Evolutionary conservation across 2,113 vertebrate genomes (phyloP), one percentile per base, ranked within the genome.

Genomic region (Scatophagus argus): DNA sequence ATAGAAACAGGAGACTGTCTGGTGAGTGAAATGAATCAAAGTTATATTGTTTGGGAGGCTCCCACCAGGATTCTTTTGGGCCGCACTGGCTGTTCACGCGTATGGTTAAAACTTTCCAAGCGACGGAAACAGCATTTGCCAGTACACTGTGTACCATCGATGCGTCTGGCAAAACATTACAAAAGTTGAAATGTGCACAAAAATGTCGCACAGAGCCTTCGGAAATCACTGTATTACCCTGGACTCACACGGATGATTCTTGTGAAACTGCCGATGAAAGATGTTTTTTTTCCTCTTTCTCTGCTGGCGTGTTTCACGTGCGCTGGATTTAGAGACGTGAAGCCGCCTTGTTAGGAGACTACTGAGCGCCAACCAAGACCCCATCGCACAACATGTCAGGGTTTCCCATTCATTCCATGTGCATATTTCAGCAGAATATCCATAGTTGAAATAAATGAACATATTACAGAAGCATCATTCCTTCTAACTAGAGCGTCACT

Each of bases 261-360:
- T 31, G 61, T 21, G 71, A 64, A 71, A 87, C 29, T 13, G 77
- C 21, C 25, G 23, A 69, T 56, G 44, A 46, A 38, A 77, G 12
- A 46, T 34, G 44, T 13, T 25, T 61, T 58, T 60, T 31, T 19
- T 55, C 52, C 49, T 25, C 19, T 49, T 17, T 39, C 2, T 52
- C 46, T 44, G 59, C 39, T 43, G 83, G 66, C 62, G 63, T 8
- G 43, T 75, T 83, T 59, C 51, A 69, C 80, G 62, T 27, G 78
- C 71, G 63, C 74, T 25, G 27, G 10, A 69, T 89, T 93, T 83
- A 71, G 90, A 94, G 91, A 89, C 91, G 92, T 88, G 90, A 87
- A 89, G 61, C 84, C 94, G 93, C 95, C 93, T 94, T 49, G 34
- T 62, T 25, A 16, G 59, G 8, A n/a, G n/a, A 14, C 67, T 5